Evolutionary conservation across 2,113 vertebrate genomes (phyloP), one percentile per base, ranked within the genome.

Genomic region (Fulica atra): DNA sequence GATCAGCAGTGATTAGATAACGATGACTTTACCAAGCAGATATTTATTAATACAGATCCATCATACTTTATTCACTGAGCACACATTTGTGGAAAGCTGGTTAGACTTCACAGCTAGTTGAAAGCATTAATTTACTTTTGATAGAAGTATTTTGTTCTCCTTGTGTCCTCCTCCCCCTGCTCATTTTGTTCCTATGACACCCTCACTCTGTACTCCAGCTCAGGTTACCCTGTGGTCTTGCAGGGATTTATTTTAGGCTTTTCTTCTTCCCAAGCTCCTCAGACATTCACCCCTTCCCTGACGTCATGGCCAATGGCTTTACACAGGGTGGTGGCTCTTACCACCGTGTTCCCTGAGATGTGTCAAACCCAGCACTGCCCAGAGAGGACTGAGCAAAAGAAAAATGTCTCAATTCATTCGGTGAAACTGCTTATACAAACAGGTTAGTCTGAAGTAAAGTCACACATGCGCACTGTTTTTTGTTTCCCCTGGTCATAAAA

Each of bases 301-400:
- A 5, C 7, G 16, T 25, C 24, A 57, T 12, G 16, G 38, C 29
- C 42, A 7, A 21, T 2, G 5, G 16, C 46, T 56, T 79, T 38
- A 46, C 23, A 21, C 63, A 57, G 26, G 4, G 1, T 7, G 20
- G 44, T 77, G 54, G 38, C 15, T 18, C 42, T 33, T n/a, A 81
- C 40, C 51, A 57, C 13, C 0, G 0, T 1, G 7, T 28, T 57
- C 46, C 20, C 0, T 38, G 59, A 40, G 54, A 23, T 1, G 0
- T 10, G 2, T 40, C 69, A 60, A 33, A 68, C 35, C 13, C n/a
- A 7, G 21, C 7, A 17, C 6, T 51, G 26, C 20, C 25, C 60
- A 53, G 33, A 77, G 7, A 50, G 42, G 42, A 46, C 8, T 19
- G 68, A 53, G 9, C 56, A 38, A 7, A 72, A 71, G 65, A 19